Base-by-base conservation (phyloP, 2,888 invertebrate species). In the Lamellibrachia satsuma region DNA sequence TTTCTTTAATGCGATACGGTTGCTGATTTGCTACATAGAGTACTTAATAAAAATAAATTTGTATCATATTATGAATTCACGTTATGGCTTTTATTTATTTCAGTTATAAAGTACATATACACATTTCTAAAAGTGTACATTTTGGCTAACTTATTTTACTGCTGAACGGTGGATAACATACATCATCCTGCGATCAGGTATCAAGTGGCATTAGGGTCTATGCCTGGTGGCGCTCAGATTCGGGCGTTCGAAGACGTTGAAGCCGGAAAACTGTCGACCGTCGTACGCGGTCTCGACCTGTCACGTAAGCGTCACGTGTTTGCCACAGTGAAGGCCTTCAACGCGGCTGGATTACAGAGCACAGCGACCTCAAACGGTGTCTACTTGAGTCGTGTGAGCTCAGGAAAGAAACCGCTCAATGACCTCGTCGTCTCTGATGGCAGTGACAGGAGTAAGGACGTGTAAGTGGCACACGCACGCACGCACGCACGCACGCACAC, bases 281-380 rank as follows among this genome's bases (percentile, higher is more conserved):
- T 90, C 52, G 52, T 92, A 7, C 90, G 27, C 52, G 52, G 90
- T n/a, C 90, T 92, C 51, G 92, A 92, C 52, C 27, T 92, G 52
- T 27, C 90, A 27, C n/a, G 52, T n/a, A 90, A 90, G 52, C 90
- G 90, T 27, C 90, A 52, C 51, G 94, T 95, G 52, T 94, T 93
- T 91, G 94, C 93, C 0, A 94, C 95, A 7, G 93, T 94, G 1
- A 92, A 94, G 57, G 94, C 93, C 6, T 94, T 93, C 92, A 95
- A 95, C 92, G 93, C 93, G 51, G 95, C 95, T 7, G 95, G 95
- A 8, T 91, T 94, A 52, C 94, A 94, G 60, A 92, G 52, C 51
- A 93, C 92, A 93, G 93, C 92, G 39, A 93, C 93, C 8, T 94
- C 95, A 52, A 93, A 94, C 8, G 93, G 94, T 51, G 94, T 95